Evolutionary conservation across 2,113 vertebrate species (phyloP).

Genomic region (Thryonomys swinderianus): DNA sequence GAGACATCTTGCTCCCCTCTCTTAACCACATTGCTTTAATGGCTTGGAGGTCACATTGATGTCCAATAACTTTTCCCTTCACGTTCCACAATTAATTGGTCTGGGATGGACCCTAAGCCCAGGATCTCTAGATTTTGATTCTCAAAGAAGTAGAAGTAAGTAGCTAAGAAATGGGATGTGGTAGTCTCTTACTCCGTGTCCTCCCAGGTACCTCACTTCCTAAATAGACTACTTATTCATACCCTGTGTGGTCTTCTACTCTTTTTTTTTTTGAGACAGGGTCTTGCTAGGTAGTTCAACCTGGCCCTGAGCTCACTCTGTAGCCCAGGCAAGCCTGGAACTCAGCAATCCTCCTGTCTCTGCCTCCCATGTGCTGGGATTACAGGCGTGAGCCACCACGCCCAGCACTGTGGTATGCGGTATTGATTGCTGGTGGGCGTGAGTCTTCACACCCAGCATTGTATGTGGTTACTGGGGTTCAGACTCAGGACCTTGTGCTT

Average conservation of each 20-base stretch:
- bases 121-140: not conserved
- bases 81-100: not conserved
- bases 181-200: not conserved
- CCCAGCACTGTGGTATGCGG: too few relatives aligned
- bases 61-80: not conserved
- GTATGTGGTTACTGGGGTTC: too few relatives aligned
- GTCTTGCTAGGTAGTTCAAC: too few relatives aligned
- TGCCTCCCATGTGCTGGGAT: too few relatives aligned
- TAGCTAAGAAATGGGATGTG: not conserved
- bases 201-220: not conserved
- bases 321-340: too few relatives aligned
- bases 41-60: not conserved
- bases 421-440: too few relatives aligned
- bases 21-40: not conserved
- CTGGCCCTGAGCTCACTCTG: too few relatives aligned
- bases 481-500: too few relatives aligned
- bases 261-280: too few relatives aligned
- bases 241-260: not conserved
- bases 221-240: not conserved
- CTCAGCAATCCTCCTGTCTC: too few relatives aligned
- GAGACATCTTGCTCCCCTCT: not conserved
- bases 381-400: too few relatives aligned
- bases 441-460: too few relatives aligned
- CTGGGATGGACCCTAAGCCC: not conserved
- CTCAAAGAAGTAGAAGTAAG: not conserved